Evolutionary conservation across 2,797 vertebrate genomes (phyloP), one percentile per base, ranked within the genome.

Genomic region (Phrynocephalus vlangalii): DNA sequence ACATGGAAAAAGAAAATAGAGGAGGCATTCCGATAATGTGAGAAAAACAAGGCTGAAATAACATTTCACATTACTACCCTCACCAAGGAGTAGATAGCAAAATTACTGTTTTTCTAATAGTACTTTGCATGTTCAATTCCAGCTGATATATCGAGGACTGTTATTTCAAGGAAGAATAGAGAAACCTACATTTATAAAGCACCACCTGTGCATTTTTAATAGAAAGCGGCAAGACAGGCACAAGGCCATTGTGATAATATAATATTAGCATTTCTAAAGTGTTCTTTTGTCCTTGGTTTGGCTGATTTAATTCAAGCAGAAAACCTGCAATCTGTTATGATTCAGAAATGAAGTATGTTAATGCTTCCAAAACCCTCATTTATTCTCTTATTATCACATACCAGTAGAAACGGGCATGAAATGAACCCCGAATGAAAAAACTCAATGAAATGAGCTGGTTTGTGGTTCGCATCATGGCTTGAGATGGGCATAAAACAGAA

Each of bases 201-300:
- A 86, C 81, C 9, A 77, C 56, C 84, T 78, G 2, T 84, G 88
- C 44, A 38, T 72, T 71, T 56, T 82, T 87, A 44, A 0, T 86
- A 75, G 68, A 91, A 90, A 86, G 84, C 91, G 67, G 56, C 33
- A 84, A 90, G 84, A n/a, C 5, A 89, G 84, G 86, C 20, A 88
- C 5, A 71, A 68, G 3, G 63, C 30, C 79, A 79, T 71, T 77
- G 76, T 1, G n/a, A 83, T 90, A 84, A 16, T 48, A n/a, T 86
- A 82, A 1, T 2, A 78, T 92, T 89, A 73, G 82, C n/a, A 87
- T 79, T 66, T 84, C 76, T 48, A 63, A 71, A 81, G 26, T 88
- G 24, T 90, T 66, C 1, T 0, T 89, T 93, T 93, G 79, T 82
- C 89, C 70, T 92, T 92, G 44, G 87, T 90, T 87, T 76, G 9